Conservation (phyloP, 2,113 vertebrate species). For the Tinamus guttatus region DNA sequence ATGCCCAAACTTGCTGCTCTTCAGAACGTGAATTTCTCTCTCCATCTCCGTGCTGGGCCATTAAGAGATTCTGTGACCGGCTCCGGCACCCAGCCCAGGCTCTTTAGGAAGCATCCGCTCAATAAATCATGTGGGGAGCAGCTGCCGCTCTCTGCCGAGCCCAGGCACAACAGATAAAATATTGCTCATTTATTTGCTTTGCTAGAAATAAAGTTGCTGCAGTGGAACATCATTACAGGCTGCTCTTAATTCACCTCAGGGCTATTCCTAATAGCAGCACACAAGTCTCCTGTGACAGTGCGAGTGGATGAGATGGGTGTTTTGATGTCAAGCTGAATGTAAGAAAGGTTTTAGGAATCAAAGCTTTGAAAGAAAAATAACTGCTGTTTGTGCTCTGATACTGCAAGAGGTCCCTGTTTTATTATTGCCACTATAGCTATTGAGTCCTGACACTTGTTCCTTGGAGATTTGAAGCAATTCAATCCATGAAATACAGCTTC, state of each 20-base stretch:
- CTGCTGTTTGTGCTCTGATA: constrained; percentile 29
- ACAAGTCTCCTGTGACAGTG: constrained; percentile 34
- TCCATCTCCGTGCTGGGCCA: not conserved
- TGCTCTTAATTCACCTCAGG: constrained; percentile 62
- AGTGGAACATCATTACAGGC: constrained; percentile 59
- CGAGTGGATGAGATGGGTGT: constrained; percentile 65
- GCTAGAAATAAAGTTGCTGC: constrained; percentile 53
- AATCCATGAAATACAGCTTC: constrained; percentile 14
- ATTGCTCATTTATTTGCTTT: constrained; percentile 47
- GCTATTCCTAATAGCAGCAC: constrained; percentile 43
- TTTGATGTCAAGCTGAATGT: constrained; percentile 53
- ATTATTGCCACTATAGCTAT: constrained; percentile 21
- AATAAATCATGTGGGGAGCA: constrained; percentile 51
- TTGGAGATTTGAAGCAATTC: constrained; percentile 31
- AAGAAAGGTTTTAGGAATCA: constrained; percentile 61
- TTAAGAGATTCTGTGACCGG: not conserved
- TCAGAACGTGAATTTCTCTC: not conserved
- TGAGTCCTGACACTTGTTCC: constrained; percentile 46
- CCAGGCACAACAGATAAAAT: constrained; percentile 32
- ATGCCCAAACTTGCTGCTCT: not conserved
- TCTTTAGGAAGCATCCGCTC: constrained; percentile 25
- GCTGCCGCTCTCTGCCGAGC: constrained; percentile 52
- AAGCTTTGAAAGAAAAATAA: constrained; percentile 59
- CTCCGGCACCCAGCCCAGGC: not conserved
- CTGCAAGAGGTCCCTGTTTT: constrained; percentile 39